These are phyloP conservation scores for Orussus abietinus DNA, from an alignment of 1,140 invertebrate species.

Conservation along the genomic window DNA sequence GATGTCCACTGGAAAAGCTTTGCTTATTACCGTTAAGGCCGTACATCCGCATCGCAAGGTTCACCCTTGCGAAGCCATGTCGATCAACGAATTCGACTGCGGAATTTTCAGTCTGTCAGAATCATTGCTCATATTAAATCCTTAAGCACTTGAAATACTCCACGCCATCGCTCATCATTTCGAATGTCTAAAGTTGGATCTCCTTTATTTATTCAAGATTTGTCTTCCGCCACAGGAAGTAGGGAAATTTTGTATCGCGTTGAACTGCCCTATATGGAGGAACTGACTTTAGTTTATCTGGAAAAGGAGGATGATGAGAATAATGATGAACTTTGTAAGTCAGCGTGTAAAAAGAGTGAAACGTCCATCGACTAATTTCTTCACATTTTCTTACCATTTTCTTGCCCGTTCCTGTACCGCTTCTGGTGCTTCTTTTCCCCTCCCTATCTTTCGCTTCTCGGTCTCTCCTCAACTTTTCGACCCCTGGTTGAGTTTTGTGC, in stretches of 20 bases:
- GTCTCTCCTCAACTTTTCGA: not conserved
- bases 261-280: constrained; percentile 84
- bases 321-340: constrained; percentile 65
- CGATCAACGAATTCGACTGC: too few relatives aligned
- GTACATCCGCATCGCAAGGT: too few relatives aligned
- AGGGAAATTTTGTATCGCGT: constrained; percentile 86
- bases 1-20: too few relatives aligned
- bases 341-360: constrained; percentile 39
- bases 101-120: too few relatives aligned
- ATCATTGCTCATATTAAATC: too few relatives aligned
- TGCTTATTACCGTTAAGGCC: too few relatives aligned
- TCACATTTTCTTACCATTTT: constrained; percentile 15
- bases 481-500: too few relatives aligned
- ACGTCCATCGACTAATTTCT: constrained; percentile 2
- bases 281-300: constrained; percentile 85
- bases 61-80: too few relatives aligned
- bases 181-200: too few relatives aligned
- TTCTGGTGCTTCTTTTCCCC: constrained; percentile 16
- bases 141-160: too few relatives aligned
- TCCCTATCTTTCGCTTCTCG: constrained; percentile 12
- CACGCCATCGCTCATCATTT: too few relatives aligned
- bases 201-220: constrained; percentile 41
- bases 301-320: constrained; percentile 64
- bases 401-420: constrained; percentile 15
- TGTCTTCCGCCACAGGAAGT: constrained; percentile 53